Evolutionary conservation across 2,113 vertebrate species (phyloP), one percentile per base, ranked within the genome.

Genomic region (Pangasianodon gigas): DNA sequence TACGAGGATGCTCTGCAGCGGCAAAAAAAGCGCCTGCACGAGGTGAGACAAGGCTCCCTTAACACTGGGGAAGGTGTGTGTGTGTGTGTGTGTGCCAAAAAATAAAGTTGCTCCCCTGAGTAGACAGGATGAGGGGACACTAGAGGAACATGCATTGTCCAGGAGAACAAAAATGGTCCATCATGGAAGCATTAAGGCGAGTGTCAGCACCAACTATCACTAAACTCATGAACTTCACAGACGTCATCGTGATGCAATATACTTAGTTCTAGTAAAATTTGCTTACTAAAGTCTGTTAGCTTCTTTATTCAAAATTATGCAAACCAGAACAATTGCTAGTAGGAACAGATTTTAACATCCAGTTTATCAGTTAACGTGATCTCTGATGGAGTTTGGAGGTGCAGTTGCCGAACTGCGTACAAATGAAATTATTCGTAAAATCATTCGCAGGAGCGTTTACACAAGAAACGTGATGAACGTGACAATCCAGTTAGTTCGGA

Each of bases 1-100:
- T 98, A 97, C n/a, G 98, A 99, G 85, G 98, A 99, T 65, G 98
- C 97, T 32, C 95, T 98, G 84, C 97, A 97, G 92, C 94, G 97
- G 89, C 96, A 97, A 91, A 96, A 97, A 58, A 95, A 94, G 88
- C 94, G 95, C 65, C 97, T 99, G 93, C 97, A 98, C 7, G 97
- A 99, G 98, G 98, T 99, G 91, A 96, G 90, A 32, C 32, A 14
- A n/a, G 3, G 62, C 2, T 67, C 29, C 11, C 9, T 67, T 62
- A 62, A 9, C 6, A 26, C 21, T 5, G 13, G 48, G 48, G 8
- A 51, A 8, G 13, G 13, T 14, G 51, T 37, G 37, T 37, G 37
- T 37, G 37, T 37, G 37, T 37, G 37, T 37, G 37, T 37, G 37
- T 37, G 65, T 67, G 65, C 29, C 29, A 67, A 67, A 19, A 75